Base-by-base conservation (phyloP, 2,888 invertebrate species). In the Phortica magna region DNA sequence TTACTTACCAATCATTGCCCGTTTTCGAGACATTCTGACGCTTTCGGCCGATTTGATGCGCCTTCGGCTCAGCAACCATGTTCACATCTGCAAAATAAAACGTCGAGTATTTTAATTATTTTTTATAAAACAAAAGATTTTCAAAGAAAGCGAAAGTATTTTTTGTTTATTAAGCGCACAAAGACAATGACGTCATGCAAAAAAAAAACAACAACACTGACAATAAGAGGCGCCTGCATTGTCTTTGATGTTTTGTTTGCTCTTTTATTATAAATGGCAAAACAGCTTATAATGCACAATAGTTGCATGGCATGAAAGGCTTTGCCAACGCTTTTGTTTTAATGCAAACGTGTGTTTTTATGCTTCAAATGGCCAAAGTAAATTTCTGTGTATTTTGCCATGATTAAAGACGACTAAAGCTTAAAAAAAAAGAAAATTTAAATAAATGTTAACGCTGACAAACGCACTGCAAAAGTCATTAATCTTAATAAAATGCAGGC, bases 21-120 rank as follows among this genome's bases (percentile, higher is more conserved):
- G 94, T 94, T 92, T 94, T 93, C 85, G 93, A 93, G 81, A 93
- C 92, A 92, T 94, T 94, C 90, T 94, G 94, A 81, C 94, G 91
- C 89, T 94, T 94, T 81, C 94, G 92, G 82, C 94, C 94, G 79
- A 93, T 93, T 91, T 94, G 94, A 89, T 94, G 94, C 78, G 94
- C 93, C 91, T 95, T 95, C 77, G 95, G 95, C 90, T 95, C 95
- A 67, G 95, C 94, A 72, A 95, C 95, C 93, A 95, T 94, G 91
- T 95, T 95, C 84, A 95, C 94, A 93, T 94, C 94, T 94, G 92
- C 77, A 93, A 93, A 78, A 41, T 42, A 81, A 82, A 78, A 57
- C 14, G 9, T 70, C 1, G 64, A 55, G 53, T 70, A 70, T 71
- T 53, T 65, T 31, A 65, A 65, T 39, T 22, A 22, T 22, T 61